Evolutionary conservation across 2,113 vertebrate genomes (phyloP), one percentile per base, ranked within the genome.

Genomic region (Pelvicachromis taeniatus): DNA sequence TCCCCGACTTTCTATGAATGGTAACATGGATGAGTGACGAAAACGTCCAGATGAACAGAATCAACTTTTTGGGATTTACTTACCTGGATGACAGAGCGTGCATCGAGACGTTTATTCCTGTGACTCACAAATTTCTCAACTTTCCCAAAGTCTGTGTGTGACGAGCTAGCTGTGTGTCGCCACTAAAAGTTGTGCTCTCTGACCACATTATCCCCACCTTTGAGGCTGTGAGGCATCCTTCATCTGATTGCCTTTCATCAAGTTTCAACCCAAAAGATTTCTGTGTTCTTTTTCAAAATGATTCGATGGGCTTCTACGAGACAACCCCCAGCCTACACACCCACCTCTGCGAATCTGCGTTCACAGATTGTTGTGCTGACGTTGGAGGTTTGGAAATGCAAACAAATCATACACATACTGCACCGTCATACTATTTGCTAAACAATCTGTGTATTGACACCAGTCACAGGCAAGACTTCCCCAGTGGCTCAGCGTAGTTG

Each of bases 401-500:
- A 59, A 83, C 13, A 16, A 16, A 9, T 21, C 5, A 9, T 9
- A 42, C 45, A 75, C 54, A 40, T 53, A 29, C 3, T 68, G 26
- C 35, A 38, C 63, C 6, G 3, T 84, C 40, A 26, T 31, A 59
- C 6, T 17, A 17, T 77, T 12, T 11, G 61, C 50, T 50, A 75
- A 77, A 78, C 83, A 78, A 63, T 84, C 50, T 56, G 42, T 68
- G 80, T 53, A 16, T 79, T 79, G 83, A 87, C 79, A 75, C 6
- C 70, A 77, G 87, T 68, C 65, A 8, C 11, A n/a, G 77, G 40
- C 58, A 68, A 77, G 59, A 70, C 54, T 81, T 80, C 86, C 82
- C 83, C 61, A 16, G 88, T 13, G 83, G 87, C 77, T 84, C 17
- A 1, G n/a, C n/a, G 56, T 85, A 17, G 88, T 77, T 50, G 84